Evolutionary conservation across 2,888 invertebrate species (phyloP).

Genomic region (Podotricha telesiphe): DNA sequence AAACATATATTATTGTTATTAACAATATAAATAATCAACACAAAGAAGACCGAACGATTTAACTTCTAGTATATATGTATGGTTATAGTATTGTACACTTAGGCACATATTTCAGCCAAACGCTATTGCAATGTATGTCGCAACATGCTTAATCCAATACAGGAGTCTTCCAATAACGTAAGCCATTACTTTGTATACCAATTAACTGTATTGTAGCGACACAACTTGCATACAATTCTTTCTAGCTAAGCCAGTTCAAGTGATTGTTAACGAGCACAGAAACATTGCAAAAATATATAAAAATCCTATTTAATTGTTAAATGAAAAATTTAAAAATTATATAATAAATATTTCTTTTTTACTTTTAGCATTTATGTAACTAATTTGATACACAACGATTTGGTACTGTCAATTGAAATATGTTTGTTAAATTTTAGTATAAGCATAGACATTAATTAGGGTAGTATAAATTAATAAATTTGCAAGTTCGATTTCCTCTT

Average conservation of each 20-base stretch:
- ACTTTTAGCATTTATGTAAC: too few relatives aligned
- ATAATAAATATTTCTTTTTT: too few relatives aligned
- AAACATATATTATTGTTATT: background rate
- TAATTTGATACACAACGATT: too few relatives aligned
- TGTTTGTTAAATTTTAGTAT: too few relatives aligned
- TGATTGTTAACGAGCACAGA: background rate
- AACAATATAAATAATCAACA: background rate
- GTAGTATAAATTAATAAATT: too few relatives aligned
- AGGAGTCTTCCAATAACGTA: constrained; percentile 11
- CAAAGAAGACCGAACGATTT: background rate
- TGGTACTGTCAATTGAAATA: too few relatives aligned
- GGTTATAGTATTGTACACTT: background rate
- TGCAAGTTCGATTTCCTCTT: too few relatives aligned
- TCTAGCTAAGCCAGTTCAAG: background rate
- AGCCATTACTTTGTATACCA: constrained; percentile 10
- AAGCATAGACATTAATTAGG: too few relatives aligned
- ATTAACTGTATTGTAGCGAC: constrained; percentile 7
- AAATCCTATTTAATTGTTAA: too few relatives aligned
- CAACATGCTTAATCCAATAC: constrained; percentile 25
- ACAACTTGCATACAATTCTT: background rate
- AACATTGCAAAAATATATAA: too few relatives aligned
- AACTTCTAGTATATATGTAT: background rate
- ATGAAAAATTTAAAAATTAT: too few relatives aligned
- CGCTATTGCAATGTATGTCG: constrained; percentile 24
- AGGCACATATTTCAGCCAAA: constrained; percentile 6